phyloP scores from a whole-genome alignment of 2,888 invertebrate genomes.

The Clostera curtula region DNA sequence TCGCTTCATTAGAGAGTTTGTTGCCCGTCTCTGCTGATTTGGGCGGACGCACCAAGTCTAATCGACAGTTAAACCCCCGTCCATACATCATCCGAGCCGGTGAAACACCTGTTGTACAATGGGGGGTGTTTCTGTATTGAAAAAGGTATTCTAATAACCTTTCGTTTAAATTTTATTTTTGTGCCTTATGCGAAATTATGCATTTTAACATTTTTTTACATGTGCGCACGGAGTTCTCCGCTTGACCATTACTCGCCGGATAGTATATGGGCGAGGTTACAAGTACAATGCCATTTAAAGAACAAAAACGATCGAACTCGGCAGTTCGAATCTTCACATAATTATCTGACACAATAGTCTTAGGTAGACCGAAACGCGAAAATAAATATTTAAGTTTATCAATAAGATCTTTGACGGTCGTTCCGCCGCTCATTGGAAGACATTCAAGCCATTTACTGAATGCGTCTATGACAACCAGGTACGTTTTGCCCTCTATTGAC shows the following conservation, averaged over 20 bases:
- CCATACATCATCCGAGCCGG: constrained; percentile 18
- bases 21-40: no score
- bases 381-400: constrained; percentile 10
- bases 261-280: constrained; percentile 19
- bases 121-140: constrained; percentile 15
- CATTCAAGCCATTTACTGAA: constrained; percentile 17
- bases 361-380: constrained; percentile 14
- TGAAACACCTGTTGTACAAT: constrained; percentile 14
- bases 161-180: constrained; percentile 5
- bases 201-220: constrained; percentile 19
- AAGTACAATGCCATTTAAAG: constrained; percentile 12
- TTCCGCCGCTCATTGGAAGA: constrained; percentile 9
- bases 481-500: constrained; percentile 8
- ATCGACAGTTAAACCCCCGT: constrained; percentile 11
- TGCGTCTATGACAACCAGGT: constrained; percentile 11
- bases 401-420: constrained; percentile 8
- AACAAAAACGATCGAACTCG: constrained; percentile 14
- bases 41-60: constrained; percentile 10
- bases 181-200: constrained; percentile 6
- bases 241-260: constrained; percentile 9
- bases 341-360: constrained; percentile 14
- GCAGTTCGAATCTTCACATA: constrained; percentile 13
- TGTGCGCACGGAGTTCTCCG: constrained; percentile 9
- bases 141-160: constrained; percentile 10
- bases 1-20: no score